Conservation (phyloP, 2,113 vertebrate species). For the Phyllostomus discolor region DNA sequence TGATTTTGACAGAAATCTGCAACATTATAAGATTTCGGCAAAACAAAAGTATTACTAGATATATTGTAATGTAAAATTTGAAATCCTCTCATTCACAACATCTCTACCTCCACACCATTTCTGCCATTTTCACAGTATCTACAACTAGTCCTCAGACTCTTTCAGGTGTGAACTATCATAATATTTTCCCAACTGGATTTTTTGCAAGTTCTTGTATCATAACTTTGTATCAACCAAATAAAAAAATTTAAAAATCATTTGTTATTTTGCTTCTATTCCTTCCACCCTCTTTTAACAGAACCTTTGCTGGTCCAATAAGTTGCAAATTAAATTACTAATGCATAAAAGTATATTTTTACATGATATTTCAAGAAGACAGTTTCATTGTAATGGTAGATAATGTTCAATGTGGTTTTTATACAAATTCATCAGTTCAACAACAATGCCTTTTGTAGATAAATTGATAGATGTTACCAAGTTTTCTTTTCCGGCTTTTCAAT, state of each 20-base stretch:
- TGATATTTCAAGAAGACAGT: not conserved
- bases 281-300: not conserved
- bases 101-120: not conserved
- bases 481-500: not conserved
- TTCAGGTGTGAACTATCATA: not conserved
- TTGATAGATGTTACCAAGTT: not conserved
- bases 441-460: not conserved
- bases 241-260: not conserved
- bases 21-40: not conserved
- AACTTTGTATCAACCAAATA: not conserved
- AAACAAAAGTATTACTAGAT: not conserved
- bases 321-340: not conserved
- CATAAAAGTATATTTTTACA: not conserved
- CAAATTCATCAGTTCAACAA: not conserved
- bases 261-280: not conserved
- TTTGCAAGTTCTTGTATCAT: not conserved
- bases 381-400: not conserved
- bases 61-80: not conserved
- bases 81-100: not conserved
- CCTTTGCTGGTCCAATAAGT: not conserved
- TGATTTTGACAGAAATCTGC: not conserved
- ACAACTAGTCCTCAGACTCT: not conserved
- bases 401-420: not conserved
- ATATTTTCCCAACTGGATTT: not conserved
- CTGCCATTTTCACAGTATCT: not conserved